Percentiles rank a stretch among this genome's conserved stretches.
Conservation (phyloP, 2,888 invertebrate species). For the Tricholauxania praeusta region DNA sequence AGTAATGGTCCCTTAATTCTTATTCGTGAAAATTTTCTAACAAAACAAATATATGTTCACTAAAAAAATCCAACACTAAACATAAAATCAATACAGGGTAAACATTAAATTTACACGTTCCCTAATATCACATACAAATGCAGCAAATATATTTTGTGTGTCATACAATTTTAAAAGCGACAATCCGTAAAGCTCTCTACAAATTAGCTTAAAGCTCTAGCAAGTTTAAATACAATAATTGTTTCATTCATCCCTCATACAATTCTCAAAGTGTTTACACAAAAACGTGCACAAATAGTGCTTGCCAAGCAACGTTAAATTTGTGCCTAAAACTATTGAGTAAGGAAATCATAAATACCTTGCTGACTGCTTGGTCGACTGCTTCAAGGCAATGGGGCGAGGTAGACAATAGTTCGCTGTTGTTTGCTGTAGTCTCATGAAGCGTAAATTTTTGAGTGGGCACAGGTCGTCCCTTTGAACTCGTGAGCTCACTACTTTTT, state of each 20-base stretch:
- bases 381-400: constrained; percentile 59
- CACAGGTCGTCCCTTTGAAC: constrained; percentile 62
- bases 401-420: constrained; percentile 7
- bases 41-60: no score
- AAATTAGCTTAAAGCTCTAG: no score
- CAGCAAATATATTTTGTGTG: no score
- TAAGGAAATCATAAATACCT: constrained; percentile 63
- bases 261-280: constrained; percentile 53
- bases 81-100: no score
- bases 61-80: no score
- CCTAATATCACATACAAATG: no score
- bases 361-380: constrained; percentile 60
- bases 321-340: constrained; percentile 64
- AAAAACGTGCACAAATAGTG: not conserved
- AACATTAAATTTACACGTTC: no score
- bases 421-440: constrained; percentile 48
- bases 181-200: no score
- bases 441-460: constrained; percentile 64
- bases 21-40: no score
- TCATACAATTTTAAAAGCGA: no score
- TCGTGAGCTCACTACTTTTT: constrained; percentile 60
- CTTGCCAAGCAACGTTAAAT: accelerated
- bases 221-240: no score
- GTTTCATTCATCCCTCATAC: constrained; percentile 6
- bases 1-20: no score